Evolutionary conservation across 2,113 vertebrate species (phyloP).

Genomic region (Microtus richardsoni): DNA sequence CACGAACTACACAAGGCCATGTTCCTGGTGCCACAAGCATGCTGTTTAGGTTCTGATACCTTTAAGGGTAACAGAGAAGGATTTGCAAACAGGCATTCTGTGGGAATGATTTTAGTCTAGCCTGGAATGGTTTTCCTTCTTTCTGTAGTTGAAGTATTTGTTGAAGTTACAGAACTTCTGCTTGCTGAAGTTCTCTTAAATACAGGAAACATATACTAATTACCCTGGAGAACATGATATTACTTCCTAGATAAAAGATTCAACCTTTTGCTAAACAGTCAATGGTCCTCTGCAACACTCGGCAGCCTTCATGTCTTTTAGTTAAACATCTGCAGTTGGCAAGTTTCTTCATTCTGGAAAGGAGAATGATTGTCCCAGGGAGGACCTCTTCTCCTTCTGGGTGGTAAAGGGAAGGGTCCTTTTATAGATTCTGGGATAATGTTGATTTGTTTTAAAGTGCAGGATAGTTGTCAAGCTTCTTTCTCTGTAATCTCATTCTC

Average conservation of each 20-base stretch:
- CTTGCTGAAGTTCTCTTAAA: conserved; percentile 40
- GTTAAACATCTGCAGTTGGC: not conserved
- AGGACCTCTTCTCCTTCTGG: not conserved
- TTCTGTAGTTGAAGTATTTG: not conserved
- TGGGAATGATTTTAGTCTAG: not conserved
- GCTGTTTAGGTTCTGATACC: not conserved
- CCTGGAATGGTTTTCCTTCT: conserved; percentile 35
- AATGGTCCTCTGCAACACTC: not conserved
- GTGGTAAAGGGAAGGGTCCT: not conserved
- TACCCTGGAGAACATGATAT: conserved; percentile 25
- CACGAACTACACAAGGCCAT: not conserved
- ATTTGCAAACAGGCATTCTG: not conserved
- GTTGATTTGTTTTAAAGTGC: not conserved
- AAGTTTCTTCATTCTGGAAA: not conserved
- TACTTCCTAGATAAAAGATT: conserved; percentile 31
- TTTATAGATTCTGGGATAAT: not conserved
- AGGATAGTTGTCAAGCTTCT: not conserved
- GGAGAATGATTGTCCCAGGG: not conserved
- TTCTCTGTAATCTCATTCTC: not conserved
- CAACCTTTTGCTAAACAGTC: not conserved
- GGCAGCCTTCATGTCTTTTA: not conserved
- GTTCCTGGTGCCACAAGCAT: not conserved
- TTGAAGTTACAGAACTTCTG: conserved; percentile 32
- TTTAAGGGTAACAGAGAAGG: not conserved
- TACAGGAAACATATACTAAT: not conserved